Conservation (phyloP, 2,113 vertebrate species). For the Psilopsiagon aurifrons region DNA sequence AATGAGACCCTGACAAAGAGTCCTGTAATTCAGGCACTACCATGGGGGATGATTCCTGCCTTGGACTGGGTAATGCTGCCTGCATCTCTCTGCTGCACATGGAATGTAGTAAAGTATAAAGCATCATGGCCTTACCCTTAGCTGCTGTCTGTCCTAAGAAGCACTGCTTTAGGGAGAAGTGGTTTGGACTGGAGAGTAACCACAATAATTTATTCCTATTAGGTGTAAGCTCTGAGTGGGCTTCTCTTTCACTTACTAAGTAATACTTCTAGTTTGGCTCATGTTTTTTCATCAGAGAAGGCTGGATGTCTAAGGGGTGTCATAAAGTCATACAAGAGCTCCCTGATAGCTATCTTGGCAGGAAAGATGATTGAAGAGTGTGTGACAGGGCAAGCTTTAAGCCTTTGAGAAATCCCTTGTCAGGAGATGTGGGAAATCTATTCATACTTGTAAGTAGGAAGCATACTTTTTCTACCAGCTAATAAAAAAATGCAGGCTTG, state of each 20-base stretch:
- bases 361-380: background rate
- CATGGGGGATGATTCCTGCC: background rate
- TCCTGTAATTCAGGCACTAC: background rate
- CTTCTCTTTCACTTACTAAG: background rate
- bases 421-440: background rate
- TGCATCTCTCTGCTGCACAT: background rate
- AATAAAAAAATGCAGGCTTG: background rate
- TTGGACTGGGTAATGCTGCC: rapidly evolving
- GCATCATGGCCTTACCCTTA: background rate
- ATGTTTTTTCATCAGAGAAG: background rate
- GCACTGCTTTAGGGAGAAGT: background rate
- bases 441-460: background rate
- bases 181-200: background rate
- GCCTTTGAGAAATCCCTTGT: background rate
- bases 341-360: background rate
- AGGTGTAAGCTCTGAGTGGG: background rate
- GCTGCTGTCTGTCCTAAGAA: background rate
- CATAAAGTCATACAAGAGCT: background rate
- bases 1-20: background rate
- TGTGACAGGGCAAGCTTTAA: background rate
- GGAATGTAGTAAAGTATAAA: background rate
- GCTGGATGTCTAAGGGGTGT: background rate
- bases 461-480: background rate
- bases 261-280: background rate
- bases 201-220: background rate